Evolutionary conservation across 2,113 vertebrate species (phyloP), one percentile per base, ranked within the genome.

Genomic region (Oncorhynchus masou): DNA sequence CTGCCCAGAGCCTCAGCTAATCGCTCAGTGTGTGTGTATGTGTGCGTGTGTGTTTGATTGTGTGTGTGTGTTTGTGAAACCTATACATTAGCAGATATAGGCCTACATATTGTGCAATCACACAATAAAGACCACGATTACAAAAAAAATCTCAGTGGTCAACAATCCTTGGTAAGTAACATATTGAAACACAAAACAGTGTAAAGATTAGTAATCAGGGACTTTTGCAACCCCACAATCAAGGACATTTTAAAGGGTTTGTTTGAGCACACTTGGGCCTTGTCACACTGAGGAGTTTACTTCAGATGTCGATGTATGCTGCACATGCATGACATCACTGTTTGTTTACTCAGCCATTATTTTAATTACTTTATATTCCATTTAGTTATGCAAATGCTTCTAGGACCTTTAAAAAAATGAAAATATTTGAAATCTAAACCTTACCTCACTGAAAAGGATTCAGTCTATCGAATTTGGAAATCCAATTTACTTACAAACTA

Each of bases 1-100:
- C 87, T 87, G 81, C 76, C 67, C 84, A 71, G 70, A 80, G 78
- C 84, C 79, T 78, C 73, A 77, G 76, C 86, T 89, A 88, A 90
- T 91, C 85, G 81, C 81, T 91, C 87, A 87, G 68, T 64, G 71
- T 16, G 57, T 25, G 59, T 13, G 8, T 65, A 57, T 54, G 68
- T 34, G 6, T 34, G 31, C 7, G 31, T 34, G 39, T 45, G 39
- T 78, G 68, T 64, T 68, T 16, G 66, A 3, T 20, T 64, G 71
- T 16, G 57, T 25, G 39, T 78, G 39, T 70, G 20, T 79, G 60
- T 73, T 80, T 72, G 68, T 70, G 45, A n/a, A 27, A 67, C 19
- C 51, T 19, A 19, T 19, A 54, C 16, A 45, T 45, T 45, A 9
- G 51, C 16, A 54, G 51, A 54, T 54, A 54, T 54, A 54, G 51